These are phyloP conservation scores for Hylaea fasciaria DNA, from an alignment of 2,888 invertebrate genomes.

Conservation along the genomic window DNA sequence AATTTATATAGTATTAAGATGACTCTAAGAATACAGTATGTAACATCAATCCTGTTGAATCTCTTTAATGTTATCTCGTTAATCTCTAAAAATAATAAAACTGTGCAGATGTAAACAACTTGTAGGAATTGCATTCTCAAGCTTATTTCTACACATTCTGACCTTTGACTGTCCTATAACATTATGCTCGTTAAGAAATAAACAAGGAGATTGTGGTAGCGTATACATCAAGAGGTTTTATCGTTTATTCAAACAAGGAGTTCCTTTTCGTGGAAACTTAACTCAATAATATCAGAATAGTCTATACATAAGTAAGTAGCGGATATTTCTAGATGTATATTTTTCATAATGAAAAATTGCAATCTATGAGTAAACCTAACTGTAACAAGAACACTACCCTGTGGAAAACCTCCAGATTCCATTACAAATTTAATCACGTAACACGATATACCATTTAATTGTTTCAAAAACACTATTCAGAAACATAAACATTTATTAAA, in stretches of 20 bases:
- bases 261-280: not conserved
- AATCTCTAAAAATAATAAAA: no score
- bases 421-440: conserved; percentile 8
- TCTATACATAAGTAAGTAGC: no score
- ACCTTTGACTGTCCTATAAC: conserved; percentile 37
- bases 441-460: conserved; percentile 5
- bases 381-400: conserved; percentile 7
- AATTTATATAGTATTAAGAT: no score
- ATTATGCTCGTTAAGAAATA: conserved; percentile 31
- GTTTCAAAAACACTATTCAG: conserved; percentile 9
- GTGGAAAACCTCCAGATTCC: conserved; percentile 8
- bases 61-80: no score
- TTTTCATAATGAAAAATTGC: no score
- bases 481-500: conserved; percentile 15
- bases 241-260: not conserved
- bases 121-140: conserved; percentile 36
- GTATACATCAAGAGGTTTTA: conserved; percentile 1
- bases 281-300: not conserved
- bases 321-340: no score
- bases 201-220: conserved; percentile 21
- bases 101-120: conserved; percentile 8
- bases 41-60: not conserved
- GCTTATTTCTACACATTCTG: conserved; percentile 31
- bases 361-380: no score
- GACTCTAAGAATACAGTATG: no score